Percentiles rank a stretch among this genome's conserved stretches.
phyloP scores from a whole-genome alignment of 92 coral and sea anemone species.

The Phymanthus crucifer region DNA sequence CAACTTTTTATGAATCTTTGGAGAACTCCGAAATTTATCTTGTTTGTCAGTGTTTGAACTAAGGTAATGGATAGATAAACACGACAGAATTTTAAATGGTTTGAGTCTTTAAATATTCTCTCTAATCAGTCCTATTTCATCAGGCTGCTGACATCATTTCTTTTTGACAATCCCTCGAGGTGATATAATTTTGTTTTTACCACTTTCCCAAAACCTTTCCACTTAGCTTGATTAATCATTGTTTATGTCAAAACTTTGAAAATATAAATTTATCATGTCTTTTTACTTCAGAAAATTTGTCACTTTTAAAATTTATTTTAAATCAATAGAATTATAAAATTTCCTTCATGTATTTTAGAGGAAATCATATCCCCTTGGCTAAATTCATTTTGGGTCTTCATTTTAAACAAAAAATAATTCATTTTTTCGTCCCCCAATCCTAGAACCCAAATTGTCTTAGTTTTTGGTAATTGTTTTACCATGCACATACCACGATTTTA shows the following conservation, averaged over 20 bases:
- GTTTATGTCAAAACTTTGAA: constrained; percentile 5
- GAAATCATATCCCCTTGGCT: not conserved
- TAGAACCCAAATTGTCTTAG: not conserved
- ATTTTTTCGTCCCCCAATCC: not conserved
- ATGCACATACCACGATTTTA: not conserved
- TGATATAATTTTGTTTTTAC: constrained; percentile 16
- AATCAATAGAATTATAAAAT: not conserved
- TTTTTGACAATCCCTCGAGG: constrained; percentile 16
- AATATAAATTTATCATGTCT: not conserved
- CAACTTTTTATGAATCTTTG: not conserved
- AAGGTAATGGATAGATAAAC: not conserved
- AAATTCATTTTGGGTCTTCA: not conserved
- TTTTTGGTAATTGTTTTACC: not conserved
- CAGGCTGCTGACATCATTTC: constrained; percentile 12
- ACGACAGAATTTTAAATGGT: constrained; percentile 10
- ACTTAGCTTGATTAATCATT: constrained; percentile 8
- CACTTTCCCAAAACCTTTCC: constrained; percentile 1
- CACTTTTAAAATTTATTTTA: not conserved
- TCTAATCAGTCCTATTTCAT: constrained; percentile 16
- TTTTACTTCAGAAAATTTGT: not conserved
- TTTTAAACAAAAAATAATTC: not conserved
- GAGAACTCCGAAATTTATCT: not conserved
- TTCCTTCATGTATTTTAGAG: not conserved
- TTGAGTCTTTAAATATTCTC: constrained; percentile 1
- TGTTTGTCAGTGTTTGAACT: not conserved